phyloP scores from a whole-genome alignment of 2,113 vertebrate genomes.

The Micromys minutus region DNA sequence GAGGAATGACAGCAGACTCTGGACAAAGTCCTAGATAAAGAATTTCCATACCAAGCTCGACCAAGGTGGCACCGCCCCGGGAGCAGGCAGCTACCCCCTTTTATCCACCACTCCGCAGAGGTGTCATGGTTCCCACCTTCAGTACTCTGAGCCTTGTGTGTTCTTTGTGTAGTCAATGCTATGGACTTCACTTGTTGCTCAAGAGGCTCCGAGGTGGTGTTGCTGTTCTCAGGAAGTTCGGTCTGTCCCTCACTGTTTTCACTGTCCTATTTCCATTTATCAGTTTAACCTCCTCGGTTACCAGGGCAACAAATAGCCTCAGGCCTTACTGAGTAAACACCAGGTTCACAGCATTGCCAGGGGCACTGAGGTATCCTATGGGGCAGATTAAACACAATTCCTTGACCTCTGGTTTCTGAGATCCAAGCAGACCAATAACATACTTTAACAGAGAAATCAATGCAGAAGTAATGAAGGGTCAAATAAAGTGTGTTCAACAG shows the following conservation, averaged over 20 bases:
- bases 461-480: neutral
- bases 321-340: constrained; percentile 30
- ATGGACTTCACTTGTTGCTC: neutral
- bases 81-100: neutral
- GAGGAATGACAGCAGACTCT: neutral
- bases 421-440: constrained; percentile 16
- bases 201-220: neutral
- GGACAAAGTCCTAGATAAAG: neutral
- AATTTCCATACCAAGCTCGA: neutral
- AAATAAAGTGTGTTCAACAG: neutral
- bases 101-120: neutral
- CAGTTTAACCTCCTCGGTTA: constrained; percentile 13
- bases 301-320: constrained; percentile 24
- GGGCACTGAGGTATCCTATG: neutral
- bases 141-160: neutral
- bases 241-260: neutral
- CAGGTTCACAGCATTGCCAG: neutral
- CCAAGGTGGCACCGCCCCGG: neutral
- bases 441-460: neutral
- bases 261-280: neutral
- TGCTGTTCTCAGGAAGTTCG: neutral
- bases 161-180: neutral
- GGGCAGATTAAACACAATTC: neutral
- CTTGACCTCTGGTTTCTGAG: neutral
- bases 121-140: neutral